A percentile compares a stretch with the other conserved stretches of the same genome.
Conservation (phyloP, 1,140 invertebrate species). For the Reticulitermes speratus region DNA sequence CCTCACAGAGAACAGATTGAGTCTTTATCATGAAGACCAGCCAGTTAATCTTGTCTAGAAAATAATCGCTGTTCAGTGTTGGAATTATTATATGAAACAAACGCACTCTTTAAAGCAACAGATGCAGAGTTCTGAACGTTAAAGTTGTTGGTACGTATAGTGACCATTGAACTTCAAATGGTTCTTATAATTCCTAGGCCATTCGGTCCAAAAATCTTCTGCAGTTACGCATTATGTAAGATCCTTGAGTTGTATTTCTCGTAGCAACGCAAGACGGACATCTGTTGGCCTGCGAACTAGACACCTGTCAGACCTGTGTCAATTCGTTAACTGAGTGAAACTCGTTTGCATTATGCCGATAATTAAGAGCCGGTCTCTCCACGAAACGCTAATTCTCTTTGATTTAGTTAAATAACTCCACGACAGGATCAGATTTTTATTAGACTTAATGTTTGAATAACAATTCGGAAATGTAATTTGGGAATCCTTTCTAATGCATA, state of each 20-base stretch:
- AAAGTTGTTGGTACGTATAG: too few species aligned
- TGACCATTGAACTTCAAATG: too few species aligned
- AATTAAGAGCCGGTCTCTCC: not conserved
- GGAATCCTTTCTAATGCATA: constrained; percentile 17
- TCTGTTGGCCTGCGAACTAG: not conserved
- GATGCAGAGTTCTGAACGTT: too few species aligned
- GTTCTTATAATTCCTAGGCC: too few species aligned
- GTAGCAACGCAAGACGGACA: not conserved
- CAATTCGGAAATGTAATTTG: constrained; percentile 9
- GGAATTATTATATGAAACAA: too few species aligned
- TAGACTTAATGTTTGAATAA: constrained; percentile 14
- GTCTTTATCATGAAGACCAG: too few species aligned
- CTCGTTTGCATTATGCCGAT: constrained; percentile 2
- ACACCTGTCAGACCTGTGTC: not conserved
- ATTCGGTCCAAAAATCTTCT: too few species aligned
- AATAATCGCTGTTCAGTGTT: too few species aligned
- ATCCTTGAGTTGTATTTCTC: not conserved
- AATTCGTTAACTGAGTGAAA: not conserved
- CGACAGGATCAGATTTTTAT: not conserved
- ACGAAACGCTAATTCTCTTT: not conserved
- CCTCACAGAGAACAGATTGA: too few species aligned
- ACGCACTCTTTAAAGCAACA: too few species aligned
- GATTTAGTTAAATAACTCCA: not conserved
- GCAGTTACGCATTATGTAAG: too few species aligned
- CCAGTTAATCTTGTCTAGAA: too few species aligned